A percentile compares a stretch with the other conserved stretches of the same genome.
Evolutionary conservation across 2,797 vertebrate species (phyloP).

Genomic region (Hoplostethus mediterraneus): DNA sequence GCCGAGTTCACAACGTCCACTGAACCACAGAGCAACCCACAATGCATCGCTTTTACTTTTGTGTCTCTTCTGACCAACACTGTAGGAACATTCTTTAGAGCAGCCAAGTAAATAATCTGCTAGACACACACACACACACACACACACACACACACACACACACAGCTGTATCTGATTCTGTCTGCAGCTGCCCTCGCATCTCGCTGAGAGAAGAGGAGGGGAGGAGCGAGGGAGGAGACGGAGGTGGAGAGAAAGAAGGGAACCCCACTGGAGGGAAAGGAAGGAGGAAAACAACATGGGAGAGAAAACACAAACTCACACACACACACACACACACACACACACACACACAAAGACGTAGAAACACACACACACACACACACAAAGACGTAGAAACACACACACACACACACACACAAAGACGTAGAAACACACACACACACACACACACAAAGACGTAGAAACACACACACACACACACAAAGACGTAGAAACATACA

Average conservation of each 20-base stretch:
- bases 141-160: conserved; percentile 21
- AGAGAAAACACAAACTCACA: no score
- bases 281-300: conserved; percentile 52
- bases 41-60: no score
- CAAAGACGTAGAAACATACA: no score
- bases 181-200: conserved; percentile 58
- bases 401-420: no score
- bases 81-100: conserved; percentile 41
- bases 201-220: conserved; percentile 30
- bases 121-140: conserved; percentile 34
- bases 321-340: conserved; percentile 7
- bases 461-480: conserved; percentile 10
- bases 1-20: no score
- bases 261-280: conserved; percentile 52
- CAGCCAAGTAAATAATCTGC: conserved; percentile 33
- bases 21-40: no score
- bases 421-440: no score
- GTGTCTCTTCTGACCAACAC: conserved; percentile 13
- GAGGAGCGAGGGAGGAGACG: conserved; percentile 25
- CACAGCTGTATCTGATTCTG: conserved; percentile 70
- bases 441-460: no score
- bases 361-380: no score
- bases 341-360: no score
- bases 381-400: no score
- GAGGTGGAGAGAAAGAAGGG: conserved; percentile 19